Percentiles rank a stretch among this genome's conserved stretches.
These are phyloP conservation scores for Napeogenes inachia DNA, from an alignment of 2,888 invertebrate genomes.

Conservation along the genomic window DNA sequence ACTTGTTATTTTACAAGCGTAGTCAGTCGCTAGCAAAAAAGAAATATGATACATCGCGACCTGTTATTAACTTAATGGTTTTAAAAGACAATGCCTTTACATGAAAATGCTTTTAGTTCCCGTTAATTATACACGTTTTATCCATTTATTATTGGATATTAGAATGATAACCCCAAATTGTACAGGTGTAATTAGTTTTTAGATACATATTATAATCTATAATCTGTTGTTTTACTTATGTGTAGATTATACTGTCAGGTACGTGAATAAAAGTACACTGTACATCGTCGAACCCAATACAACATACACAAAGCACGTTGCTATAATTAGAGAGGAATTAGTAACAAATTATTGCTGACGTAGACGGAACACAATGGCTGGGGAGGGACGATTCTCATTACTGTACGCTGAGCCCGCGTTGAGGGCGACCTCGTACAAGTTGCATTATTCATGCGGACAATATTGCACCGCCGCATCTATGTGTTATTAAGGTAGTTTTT, in stretches of 20 bases:
- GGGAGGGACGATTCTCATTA: conserved; percentile 69
- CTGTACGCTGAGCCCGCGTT: conserved; percentile 57
- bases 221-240: too few relatives aligned
- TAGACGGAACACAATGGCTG: conserved; percentile 59
- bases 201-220: too few relatives aligned
- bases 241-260: not conserved
- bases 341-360: conserved; percentile 70
- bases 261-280: conserved; percentile 11
- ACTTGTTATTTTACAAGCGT: conserved; percentile 18
- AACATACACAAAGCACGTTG: conserved; percentile 25
- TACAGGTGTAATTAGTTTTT: not conserved
- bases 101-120: conserved; percentile 38
- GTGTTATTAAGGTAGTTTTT: conserved; percentile 31
- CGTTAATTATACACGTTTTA: conserved; percentile 17
- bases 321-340: conserved; percentile 68
- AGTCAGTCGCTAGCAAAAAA: conserved; percentile 17
- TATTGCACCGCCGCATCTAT: conserved; percentile 59
- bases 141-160: conserved; percentile 9
- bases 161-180: not conserved
- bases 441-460: conserved; percentile 76
- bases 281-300: conserved; percentile 19
- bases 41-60: conserved; percentile 22
- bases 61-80: conserved; percentile 29
- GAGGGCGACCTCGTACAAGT: conserved; percentile 53
- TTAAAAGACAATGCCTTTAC: conserved; percentile 35